A percentile compares a stretch with the other conserved stretches of the same genome.
phyloP scores from a whole-genome alignment of 2,113 vertebrate species.

The Hylia prasina region DNA sequence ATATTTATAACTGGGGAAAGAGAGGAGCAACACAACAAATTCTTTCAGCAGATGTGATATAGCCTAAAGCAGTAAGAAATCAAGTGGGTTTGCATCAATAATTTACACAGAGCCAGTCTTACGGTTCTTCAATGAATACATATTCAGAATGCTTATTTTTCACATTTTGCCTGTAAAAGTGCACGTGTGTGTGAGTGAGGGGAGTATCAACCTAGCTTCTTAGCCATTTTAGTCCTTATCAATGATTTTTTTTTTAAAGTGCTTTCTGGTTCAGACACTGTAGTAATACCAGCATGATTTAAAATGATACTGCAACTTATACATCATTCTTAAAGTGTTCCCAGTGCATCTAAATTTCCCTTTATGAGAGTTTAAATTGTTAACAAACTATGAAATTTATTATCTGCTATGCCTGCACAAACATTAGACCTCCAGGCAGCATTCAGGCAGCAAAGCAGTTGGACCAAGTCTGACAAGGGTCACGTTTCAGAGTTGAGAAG shows the following conservation, averaged over 20 bases:
- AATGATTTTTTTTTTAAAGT: background rate
- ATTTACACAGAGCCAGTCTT: background rate
- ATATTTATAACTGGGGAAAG: background rate
- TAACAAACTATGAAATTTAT: background rate
- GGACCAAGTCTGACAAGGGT: background rate
- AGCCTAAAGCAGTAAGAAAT: background rate
- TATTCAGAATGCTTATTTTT: background rate
- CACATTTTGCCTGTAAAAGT: background rate
- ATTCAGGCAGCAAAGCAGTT: background rate
- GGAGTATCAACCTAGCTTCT: background rate
- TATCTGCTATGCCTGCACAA: background rate
- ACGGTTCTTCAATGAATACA: background rate
- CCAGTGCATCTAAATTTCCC: background rate
- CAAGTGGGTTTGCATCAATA: background rate
- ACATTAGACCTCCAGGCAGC: background rate
- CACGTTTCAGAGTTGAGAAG: conserved; percentile 48
- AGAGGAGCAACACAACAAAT: background rate
- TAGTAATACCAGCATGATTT: background rate
- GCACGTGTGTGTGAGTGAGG: accelerated
- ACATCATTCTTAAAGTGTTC: background rate
- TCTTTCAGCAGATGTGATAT: background rate
- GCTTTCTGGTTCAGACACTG: background rate
- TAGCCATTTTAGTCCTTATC: background rate
- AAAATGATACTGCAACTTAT: background rate
- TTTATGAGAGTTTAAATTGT: conserved; percentile 23